phyloP scores from a whole-genome alignment of 2,113 vertebrate species.

The Gobio gobio region DNA sequence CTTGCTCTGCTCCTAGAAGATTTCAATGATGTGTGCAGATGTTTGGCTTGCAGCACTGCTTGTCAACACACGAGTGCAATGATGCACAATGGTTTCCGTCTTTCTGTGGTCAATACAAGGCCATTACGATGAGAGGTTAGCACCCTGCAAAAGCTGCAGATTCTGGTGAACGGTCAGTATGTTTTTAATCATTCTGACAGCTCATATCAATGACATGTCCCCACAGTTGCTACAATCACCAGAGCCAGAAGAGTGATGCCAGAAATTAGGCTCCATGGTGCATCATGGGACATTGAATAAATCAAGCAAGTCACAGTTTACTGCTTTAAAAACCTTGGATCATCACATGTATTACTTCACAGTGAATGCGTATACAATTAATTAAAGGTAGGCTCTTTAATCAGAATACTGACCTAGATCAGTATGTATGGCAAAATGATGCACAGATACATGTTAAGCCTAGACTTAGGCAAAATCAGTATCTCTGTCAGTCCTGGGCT shows the following conservation, averaged over 20 bases:
- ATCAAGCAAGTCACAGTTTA: background rate
- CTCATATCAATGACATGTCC: background rate
- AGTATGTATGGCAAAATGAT: background rate
- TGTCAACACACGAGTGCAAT: constrained; percentile 52
- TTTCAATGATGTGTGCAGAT: constrained; percentile 53
- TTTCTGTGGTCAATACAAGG: constrained; percentile 46
- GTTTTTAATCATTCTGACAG: constrained; percentile 4
- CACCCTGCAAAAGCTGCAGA: constrained; percentile 3
- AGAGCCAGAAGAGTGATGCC: background rate
- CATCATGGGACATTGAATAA: too few species aligned
- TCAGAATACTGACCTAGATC: background rate
- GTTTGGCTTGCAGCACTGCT: constrained; percentile 46
- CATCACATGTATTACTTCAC: background rate
- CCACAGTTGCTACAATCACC: background rate
- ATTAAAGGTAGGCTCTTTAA: background rate
- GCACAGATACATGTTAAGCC: background rate
- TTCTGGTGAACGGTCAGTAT: background rate
- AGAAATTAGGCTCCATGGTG: background rate
- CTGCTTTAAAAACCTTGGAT: background rate
- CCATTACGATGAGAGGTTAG: background rate
- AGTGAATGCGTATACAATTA: background rate
- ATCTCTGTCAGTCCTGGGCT: background rate
- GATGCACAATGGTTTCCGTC: constrained; percentile 41
- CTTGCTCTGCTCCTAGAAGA: constrained; percentile 48
- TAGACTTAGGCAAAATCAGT: background rate